These are phyloP conservation scores for Altica lythri DNA, from an alignment of 2,888 invertebrate genomes.

Conservation along the genomic window DNA sequence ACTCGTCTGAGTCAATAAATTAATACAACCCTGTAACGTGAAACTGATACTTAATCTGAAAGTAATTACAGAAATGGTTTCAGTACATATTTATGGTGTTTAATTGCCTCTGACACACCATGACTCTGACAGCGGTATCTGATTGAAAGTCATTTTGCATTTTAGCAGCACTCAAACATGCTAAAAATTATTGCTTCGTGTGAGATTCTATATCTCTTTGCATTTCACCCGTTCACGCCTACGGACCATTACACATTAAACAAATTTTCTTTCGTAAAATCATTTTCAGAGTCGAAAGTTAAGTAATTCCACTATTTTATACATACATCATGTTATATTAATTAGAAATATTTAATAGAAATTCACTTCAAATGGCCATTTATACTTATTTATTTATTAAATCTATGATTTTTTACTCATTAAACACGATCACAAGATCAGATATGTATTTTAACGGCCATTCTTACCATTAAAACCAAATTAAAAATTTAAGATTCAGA, in stretches of 20 bases:
- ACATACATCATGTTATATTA: too few species aligned
- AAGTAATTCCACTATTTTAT: too few species aligned
- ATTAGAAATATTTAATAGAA: too few species aligned
- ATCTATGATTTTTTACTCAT: too few species aligned
- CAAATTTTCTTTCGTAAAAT: conserved; percentile 10
- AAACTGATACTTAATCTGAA: conserved; percentile 39
- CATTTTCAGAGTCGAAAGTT: too few species aligned
- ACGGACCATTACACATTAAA: conserved; percentile 2
- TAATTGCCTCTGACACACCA: conserved; percentile 31
- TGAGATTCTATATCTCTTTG: conserved; percentile 21
- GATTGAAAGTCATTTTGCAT: conserved; percentile 34
- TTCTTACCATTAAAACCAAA: too few species aligned
- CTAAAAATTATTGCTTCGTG: conserved; percentile 29
- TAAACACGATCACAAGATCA: too few species aligned
- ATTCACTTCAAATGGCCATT: too few species aligned
- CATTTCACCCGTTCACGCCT: conserved; percentile 17
- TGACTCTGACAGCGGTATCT: conserved; percentile 31
- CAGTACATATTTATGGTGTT: conserved; percentile 38
- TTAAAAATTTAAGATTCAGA: too few species aligned
- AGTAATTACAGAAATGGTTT: conserved; percentile 40
- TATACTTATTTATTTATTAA: too few species aligned
- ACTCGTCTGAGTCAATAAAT: too few species aligned
- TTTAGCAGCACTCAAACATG: conserved; percentile 31
- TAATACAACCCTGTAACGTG: conserved; percentile 15
- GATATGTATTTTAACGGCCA: too few species aligned